Base-by-base conservation (phyloP, 2,888 invertebrate genomes). In the Dinocampus coccinellae region DNA sequence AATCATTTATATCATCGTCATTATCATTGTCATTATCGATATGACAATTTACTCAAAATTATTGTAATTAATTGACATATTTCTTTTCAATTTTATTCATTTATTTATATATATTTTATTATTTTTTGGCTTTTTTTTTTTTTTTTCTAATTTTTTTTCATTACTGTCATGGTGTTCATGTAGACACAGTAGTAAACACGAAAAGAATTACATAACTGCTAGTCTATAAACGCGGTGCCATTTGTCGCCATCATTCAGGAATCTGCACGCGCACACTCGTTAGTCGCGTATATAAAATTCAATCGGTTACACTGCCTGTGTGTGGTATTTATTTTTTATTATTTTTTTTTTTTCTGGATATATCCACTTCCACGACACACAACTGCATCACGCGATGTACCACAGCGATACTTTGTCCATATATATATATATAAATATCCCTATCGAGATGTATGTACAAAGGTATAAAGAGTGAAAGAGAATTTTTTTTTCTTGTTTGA, bases 331-430 rank as follows among this genome's bases (percentile, higher is more conserved):
- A 24, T 36, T 34, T 52, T 58, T 26, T 20, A 10, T 64, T 55
- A 33, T 67, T n/a, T 63, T 63, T n/a, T 63, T 26, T 60, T 58
- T 39, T 47, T 29, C 3, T 20, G 7, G 29, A 42, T 58, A 58
- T 83, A 3, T n/a, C 16, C 47, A 6, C 83, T 80, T 78, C 77
- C 52, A 55, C 77, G 76, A 79, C 79, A 70, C 72, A 70, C 64
- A 69, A 69, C 72, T 72, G 34, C 74, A 75, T 75, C 78, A 80
- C 82, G 83, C 84, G 81, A 84, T 83, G 82, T 80, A 81, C 84
- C 85, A 82, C 80, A 77, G 83, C 78, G 84, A 84, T 82, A 85
- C 82, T 74, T 71, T 52, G 67, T 42, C 65, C 67, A 63, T 73
- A 68, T 72, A 65, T 61, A 72, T 29, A 26, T 63, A 53, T 66